Evolutionary conservation across 2,797 vertebrate genomes (phyloP).

Genomic region (Tarsius wallacei): DNA sequence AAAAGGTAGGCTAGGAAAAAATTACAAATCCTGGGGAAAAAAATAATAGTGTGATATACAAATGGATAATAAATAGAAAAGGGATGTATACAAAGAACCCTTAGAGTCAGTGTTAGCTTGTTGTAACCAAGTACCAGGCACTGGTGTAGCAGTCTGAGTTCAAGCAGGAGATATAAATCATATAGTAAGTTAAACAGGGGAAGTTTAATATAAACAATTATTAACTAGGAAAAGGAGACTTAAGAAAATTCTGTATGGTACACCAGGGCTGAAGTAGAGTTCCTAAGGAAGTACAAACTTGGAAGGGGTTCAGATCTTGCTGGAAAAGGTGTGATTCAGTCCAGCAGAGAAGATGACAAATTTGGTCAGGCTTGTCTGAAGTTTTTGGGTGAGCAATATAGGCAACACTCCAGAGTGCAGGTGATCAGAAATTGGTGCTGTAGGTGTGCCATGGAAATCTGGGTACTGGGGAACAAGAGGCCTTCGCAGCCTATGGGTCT

Average conservation of each 20-base stretch:
- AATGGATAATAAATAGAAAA: background rate
- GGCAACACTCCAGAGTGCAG: background rate
- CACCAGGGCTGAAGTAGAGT: background rate
- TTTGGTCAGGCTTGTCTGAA: background rate
- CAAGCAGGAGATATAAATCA: background rate
- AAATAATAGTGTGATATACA: background rate
- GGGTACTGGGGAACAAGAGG: background rate
- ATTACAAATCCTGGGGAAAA: background rate
- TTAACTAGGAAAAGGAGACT: background rate
- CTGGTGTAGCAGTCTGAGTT: background rate
- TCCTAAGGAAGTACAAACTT: background rate
- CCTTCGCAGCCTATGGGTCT: background rate
- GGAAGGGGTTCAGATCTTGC: background rate
- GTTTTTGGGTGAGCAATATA: background rate
- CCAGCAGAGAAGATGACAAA: background rate
- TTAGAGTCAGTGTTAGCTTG: background rate
- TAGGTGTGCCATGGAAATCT: background rate
- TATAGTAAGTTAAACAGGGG: background rate
- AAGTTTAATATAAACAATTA: background rate
- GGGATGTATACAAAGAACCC: background rate
- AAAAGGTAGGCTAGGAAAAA: background rate
- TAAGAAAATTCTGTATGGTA: background rate
- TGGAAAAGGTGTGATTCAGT: background rate
- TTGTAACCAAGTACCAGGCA: background rate
- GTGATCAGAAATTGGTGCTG: background rate